These are phyloP conservation scores for Ceriagrion tenellum DNA, from an alignment of 2,888 invertebrate species.

Conservation along the genomic window DNA sequence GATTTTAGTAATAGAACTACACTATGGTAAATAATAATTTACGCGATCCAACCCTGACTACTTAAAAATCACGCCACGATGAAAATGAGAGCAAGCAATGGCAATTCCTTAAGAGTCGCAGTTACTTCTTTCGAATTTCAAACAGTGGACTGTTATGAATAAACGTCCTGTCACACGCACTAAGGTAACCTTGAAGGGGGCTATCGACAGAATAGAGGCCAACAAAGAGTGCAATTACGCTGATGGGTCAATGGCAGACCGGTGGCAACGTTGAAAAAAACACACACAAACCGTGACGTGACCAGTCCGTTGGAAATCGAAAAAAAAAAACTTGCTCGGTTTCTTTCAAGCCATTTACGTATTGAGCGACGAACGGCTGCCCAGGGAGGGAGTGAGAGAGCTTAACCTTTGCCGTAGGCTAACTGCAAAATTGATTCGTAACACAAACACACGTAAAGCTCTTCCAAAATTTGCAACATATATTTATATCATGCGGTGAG, in stretches of 20 bases:
- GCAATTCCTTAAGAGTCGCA: too few relatives aligned
- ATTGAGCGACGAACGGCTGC: not conserved
- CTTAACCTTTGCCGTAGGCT: not conserved
- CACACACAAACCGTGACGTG: not conserved
- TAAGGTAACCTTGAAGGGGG: not conserved
- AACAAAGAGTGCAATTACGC: not conserved
- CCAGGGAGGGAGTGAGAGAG: not conserved
- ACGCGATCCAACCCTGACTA: too few relatives aligned
- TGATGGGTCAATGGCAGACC: not conserved
- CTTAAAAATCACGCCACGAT: too few relatives aligned
- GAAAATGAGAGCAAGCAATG: too few relatives aligned
- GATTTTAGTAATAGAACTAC: too few relatives aligned
- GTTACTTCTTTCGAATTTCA: too few relatives aligned
- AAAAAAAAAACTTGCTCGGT: not conserved
- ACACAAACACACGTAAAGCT: not conserved
- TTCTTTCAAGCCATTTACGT: not conserved
- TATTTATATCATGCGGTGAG: too few relatives aligned
- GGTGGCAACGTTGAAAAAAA: not conserved
- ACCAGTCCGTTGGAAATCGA: not conserved
- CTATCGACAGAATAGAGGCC: not conserved
- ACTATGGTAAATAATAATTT: too few relatives aligned
- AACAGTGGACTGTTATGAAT: too few relatives aligned
- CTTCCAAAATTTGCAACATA: not conserved
- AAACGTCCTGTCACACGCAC: not conserved
- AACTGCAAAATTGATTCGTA: not conserved